phyloP scores from a whole-genome alignment of 2,797 vertebrate genomes.

The Poecilia gillii region DNA sequence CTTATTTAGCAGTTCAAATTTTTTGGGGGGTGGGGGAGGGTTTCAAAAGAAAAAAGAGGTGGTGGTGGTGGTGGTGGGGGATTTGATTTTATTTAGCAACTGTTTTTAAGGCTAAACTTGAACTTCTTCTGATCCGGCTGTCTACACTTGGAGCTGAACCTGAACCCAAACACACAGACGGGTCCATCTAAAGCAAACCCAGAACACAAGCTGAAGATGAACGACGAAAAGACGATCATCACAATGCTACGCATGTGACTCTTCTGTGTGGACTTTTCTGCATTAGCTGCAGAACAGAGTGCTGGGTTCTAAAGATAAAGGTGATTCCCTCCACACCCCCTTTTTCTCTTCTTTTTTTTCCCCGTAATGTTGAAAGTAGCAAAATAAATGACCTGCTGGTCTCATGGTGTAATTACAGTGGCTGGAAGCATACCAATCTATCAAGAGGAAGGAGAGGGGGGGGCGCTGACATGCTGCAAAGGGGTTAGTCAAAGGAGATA shows the following conservation, averaged over 20 bases:
- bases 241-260: conserved; percentile 2
- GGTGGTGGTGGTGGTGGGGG: fast-evolving
- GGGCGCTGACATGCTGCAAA: conserved; percentile 89
- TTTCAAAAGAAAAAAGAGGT: not conserved
- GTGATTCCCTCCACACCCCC: conserved; percentile 83
- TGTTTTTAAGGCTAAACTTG: not conserved
- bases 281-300: conserved; percentile 91
- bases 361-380: conserved; percentile 94
- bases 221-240: conserved; percentile 48
- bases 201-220: conserved; percentile 45
- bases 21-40: too few species aligned
- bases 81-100: not conserved
- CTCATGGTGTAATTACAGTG: conserved; percentile 97
- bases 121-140: conserved; percentile 1
- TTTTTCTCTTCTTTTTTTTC: conserved; percentile 64
- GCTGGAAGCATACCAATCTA: conserved; percentile 97
- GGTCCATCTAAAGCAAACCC: conserved; percentile 42
- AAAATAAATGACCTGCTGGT: conserved; percentile 98
- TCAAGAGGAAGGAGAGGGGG: conserved; percentile 80
- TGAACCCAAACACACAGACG: conserved; percentile 29
- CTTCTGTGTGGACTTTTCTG: conserved; percentile 89
- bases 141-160: conserved; percentile 38
- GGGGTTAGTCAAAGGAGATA: conserved; percentile 99
- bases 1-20: not conserved
- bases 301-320: conserved; percentile 95